phyloP scores from a whole-genome alignment of 1,140 invertebrate genomes.

The Lepidurus apus region DNA sequence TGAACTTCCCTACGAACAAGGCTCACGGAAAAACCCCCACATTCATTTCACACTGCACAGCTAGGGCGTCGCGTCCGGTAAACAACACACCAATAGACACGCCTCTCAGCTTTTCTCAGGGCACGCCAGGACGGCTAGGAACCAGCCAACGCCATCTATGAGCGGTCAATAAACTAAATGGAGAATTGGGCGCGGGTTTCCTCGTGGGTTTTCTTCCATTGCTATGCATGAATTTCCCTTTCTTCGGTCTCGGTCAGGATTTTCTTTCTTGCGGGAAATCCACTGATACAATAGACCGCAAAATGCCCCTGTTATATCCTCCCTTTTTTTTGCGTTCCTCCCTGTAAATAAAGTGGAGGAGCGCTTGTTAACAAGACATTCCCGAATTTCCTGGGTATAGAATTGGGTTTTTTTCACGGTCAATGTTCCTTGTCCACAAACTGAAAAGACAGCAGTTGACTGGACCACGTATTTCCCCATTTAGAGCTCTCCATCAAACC shows the following conservation, averaged over 20 bases:
- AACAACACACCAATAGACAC: neutral
- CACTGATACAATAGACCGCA: neutral
- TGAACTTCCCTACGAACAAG: neutral
- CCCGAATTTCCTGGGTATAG: neutral
- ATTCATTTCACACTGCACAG: neutral
- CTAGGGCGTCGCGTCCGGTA: slow-evolving; percentile 5
- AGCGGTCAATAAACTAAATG: neutral
- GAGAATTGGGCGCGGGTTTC: neutral
- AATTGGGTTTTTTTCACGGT: neutral
- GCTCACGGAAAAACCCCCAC: neutral
- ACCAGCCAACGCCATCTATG: neutral
- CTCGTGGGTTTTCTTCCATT: neutral
- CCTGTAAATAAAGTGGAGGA: neutral
- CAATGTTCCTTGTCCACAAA: slow-evolving; percentile 7
- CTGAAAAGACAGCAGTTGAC: neutral
- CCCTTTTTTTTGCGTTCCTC: neutral
- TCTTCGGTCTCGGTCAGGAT: neutral
- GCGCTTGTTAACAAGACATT: neutral
- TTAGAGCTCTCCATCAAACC: neutral
- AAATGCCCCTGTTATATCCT: neutral
- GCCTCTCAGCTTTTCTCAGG: neutral
- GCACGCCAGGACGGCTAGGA: neutral
- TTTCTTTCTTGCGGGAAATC: slow-evolving; percentile 6
- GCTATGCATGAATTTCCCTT: neutral
- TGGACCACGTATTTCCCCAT: neutral